A percentile compares a stretch with the other conserved stretches of the same genome.
Conservation (phyloP, 2,888 invertebrate genomes). For the Acanthococcus lagerstroemiae region DNA sequence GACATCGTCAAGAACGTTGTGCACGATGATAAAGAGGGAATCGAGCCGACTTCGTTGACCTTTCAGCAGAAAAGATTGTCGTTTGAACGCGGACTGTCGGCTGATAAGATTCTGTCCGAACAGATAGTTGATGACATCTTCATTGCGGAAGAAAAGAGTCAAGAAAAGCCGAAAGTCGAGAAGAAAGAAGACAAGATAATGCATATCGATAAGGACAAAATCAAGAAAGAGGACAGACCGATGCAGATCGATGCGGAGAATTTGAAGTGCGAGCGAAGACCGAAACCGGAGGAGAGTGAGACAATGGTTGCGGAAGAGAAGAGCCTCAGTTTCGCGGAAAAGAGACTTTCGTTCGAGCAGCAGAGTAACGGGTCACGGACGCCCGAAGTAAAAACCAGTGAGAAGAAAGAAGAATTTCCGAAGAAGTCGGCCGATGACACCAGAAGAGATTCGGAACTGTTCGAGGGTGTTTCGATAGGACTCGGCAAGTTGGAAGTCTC, state of each 20-base stretch:
- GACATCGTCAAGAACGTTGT: conserved; percentile 16
- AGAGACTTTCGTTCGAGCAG: conserved; percentile 33
- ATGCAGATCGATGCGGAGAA: background rate
- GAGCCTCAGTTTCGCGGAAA: conserved; percentile 31
- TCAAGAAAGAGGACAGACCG: background rate
- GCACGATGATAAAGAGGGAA: conserved; percentile 14
- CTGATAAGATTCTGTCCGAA: conserved; percentile 29
- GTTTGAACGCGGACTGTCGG: conserved; percentile 37
- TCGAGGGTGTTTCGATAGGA: conserved; percentile 44
- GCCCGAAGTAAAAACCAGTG: background rate
- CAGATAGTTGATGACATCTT: conserved; percentile 3
- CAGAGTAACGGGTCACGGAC: background rate
- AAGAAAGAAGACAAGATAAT: background rate
- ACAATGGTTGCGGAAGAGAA: conserved; percentile 29
- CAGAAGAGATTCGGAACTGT: conserved; percentile 42
- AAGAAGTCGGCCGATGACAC: background rate
- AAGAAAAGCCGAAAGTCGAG: background rate
- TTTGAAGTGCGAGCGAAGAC: conserved; percentile 7
- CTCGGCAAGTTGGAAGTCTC: conserved; percentile 35
- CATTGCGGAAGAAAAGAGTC: background rate
- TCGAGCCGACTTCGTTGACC: conserved; percentile 37
- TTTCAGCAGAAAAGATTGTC: conserved; percentile 38
- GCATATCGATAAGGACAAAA: background rate
- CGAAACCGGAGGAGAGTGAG: conserved; percentile 33
- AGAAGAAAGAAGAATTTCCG: background rate